Evolutionary conservation across 2,797 vertebrate genomes (phyloP), one percentile per base, ranked within the genome.

Genomic region (Clarias pachynema): DNA sequence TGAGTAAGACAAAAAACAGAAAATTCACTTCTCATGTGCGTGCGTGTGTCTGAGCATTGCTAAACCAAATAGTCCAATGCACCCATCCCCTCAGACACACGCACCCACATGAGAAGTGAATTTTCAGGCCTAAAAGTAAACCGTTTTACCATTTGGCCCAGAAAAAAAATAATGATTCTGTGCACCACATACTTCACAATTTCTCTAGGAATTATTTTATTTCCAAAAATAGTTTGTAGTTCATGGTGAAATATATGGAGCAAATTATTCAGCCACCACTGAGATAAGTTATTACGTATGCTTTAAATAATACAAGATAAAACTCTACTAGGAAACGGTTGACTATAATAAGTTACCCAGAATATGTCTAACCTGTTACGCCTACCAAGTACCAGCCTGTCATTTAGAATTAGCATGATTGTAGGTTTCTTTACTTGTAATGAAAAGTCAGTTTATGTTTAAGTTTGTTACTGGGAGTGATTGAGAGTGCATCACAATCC

Each of bases 391-490:
- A 29, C 18, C 73, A 72, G 14, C 7, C 53, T 56, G 2, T 69
- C 29, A 74, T 70, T 75, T 70, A 37, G 16, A 12, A 31, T 57
- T 63, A 22, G 26, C 20, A 14, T 4, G 15, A 34, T 14, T 82
- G 65, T 62, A 12, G 24, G 34, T 56, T 68, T 79, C 34, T 34
- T 82, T 34, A 79, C 65, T 83, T 79, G 65, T 66, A 82, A 77
- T 78, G 68, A 85, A 69, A 75, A 70, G 68, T 59, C 73, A 84
- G 72, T 74, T 70, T 62, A 24, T 81, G 63, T 56, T 74, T 65
- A 18, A 29, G 53, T 75, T 73, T 79, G 83, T 60, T 68, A 62
- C 84, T 82, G 53, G 83, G 68, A 81, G 22, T 12, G 37, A 20
- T 15, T 40, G 34, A 69, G 66, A 57, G 60, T n/a, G n/a, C n/a